Base-by-base conservation (phyloP, 1,140 invertebrate genomes). In the Diploscapter pachys region DNA sequence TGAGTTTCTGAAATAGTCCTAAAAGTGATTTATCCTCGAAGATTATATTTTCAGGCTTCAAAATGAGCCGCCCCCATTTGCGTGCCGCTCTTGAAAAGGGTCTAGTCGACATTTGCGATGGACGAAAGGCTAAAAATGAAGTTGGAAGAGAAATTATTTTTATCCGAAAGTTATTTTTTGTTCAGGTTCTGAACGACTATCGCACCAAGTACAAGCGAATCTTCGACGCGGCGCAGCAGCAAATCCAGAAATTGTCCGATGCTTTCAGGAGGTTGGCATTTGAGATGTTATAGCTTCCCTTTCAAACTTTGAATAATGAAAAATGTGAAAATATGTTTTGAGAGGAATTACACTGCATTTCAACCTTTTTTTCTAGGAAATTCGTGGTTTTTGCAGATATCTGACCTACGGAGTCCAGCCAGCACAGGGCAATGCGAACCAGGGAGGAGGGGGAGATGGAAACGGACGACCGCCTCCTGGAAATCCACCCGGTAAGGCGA, bases 11-110 rank as follows among this genome's bases (percentile, higher is more conserved):
- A 31, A 31, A 0, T 31, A 31, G 31, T 31, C 31, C 31, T 31
- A 31, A 31, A 31, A 31, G 0, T 31, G 31, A 31, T 5, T 31
- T 31, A 31, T 31, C 31, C 31, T 31, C 31, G 0, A 31, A 1
- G 1, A 13, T 13, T 71, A 6, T 2, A 63, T 2, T 6, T 72
- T 72, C 61, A 72, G 71, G 94, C 1, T 91, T 94, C 82, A 88
- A 90, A 78, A 92, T 95, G 89, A 93, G 92, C 0, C 96, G 97
- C 86, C 97, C 96, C 2, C 86, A 92, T 84, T 87, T 99, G 5
- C 87, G 96, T 75, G 91, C 96, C 3, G 92, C 92, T 84, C 89
- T 99, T 8, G 96, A 99, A 88, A 90, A 6, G 69, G 72, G 8
- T 81, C 81, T 62, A 79, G 74, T 64, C 55, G 79, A 8, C 51